Evolutionary conservation across 2,888 invertebrate species (phyloP).

Genomic region (Acheta domesticus): DNA sequence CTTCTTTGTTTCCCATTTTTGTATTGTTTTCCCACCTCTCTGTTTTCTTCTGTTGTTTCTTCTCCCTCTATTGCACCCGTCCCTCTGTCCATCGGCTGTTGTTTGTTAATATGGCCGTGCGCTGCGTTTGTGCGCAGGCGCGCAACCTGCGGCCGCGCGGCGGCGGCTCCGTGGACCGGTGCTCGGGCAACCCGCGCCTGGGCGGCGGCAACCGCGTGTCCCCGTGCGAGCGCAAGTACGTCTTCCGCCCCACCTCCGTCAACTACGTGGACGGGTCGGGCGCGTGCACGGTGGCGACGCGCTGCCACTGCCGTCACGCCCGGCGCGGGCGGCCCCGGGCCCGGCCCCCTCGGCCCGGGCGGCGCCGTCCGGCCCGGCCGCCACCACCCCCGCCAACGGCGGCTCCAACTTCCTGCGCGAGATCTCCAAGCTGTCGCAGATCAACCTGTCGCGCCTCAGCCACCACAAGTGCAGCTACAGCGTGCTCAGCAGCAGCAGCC

Average conservation of each 20-base stretch:
- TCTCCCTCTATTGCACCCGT: too few species aligned
- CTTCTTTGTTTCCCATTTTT: too few species aligned
- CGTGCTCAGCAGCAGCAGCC: slow-evolving; percentile 60
- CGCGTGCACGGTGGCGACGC: background rate
- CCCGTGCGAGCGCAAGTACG: slow-evolving; percentile 50
- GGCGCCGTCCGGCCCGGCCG: slow-evolving; percentile 22
- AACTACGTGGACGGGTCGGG: slow-evolving; percentile 49
- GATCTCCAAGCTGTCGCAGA: slow-evolving; percentile 67
- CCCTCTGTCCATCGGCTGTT: too few species aligned
- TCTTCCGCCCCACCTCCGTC: slow-evolving; percentile 48
- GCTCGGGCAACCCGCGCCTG: slow-evolving; percentile 41
- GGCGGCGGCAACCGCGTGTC: slow-evolving; percentile 45
- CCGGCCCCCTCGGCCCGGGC: slow-evolving; percentile 36
- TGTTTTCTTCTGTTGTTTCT: too few species aligned
- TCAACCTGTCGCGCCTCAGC: slow-evolving; percentile 63
- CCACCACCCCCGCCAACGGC: slow-evolving; percentile 37
- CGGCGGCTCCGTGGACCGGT: slow-evolving; percentile 40
- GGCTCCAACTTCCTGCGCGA: slow-evolving; percentile 55
- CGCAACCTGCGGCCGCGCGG: slow-evolving; percentile 26
- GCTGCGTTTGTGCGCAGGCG: background rate
- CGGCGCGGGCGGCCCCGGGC: slow-evolving; percentile 26
- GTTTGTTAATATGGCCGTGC: too few species aligned
- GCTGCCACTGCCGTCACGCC: background rate
- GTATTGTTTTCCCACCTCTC: too few species aligned
- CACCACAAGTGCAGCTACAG: slow-evolving; percentile 66